Conservation (phyloP, 2,888 invertebrate species). For the Lasius fuliginosus region DNA sequence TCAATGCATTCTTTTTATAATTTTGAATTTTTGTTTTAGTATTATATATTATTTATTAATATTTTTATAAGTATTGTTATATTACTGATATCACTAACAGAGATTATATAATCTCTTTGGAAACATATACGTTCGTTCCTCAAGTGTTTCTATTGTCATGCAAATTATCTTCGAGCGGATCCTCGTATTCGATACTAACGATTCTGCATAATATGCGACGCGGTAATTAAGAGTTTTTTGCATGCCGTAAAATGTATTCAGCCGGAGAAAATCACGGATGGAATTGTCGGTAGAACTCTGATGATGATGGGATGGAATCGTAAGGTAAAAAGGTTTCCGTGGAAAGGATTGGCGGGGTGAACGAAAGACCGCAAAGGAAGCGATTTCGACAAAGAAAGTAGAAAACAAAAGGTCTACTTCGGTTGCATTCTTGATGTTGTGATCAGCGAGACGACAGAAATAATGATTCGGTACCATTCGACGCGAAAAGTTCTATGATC, state of each 20-base stretch:
- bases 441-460: slow-evolving; percentile 71
- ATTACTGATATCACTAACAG: not conserved
- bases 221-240: slow-evolving; percentile 76
- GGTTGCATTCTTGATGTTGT: slow-evolving; percentile 70
- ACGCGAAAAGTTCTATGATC: not conserved
- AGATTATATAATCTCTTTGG: not conserved
- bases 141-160: slow-evolving; percentile 57
- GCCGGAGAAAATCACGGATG: slow-evolving; percentile 58
- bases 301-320: slow-evolving; percentile 69
- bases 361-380: slow-evolving; percentile 70
- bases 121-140: not conserved
- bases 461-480: slow-evolving; percentile 62
- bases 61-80: not conserved
- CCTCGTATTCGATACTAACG: slow-evolving; percentile 67
- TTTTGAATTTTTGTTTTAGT: not conserved
- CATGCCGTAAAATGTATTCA: slow-evolving; percentile 73
- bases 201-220: slow-evolving; percentile 71
- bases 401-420: slow-evolving; percentile 72
- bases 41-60: not conserved
- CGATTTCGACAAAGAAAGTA: slow-evolving; percentile 68
- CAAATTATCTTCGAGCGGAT: slow-evolving; percentile 62
- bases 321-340: slow-evolving; percentile 66
- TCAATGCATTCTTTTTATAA: not conserved
- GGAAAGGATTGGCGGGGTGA: slow-evolving; percentile 64
- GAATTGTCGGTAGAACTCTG: slow-evolving; percentile 42